phyloP scores from a whole-genome alignment of 1,140 invertebrate genomes.

The Drosophila busckii region DNA sequence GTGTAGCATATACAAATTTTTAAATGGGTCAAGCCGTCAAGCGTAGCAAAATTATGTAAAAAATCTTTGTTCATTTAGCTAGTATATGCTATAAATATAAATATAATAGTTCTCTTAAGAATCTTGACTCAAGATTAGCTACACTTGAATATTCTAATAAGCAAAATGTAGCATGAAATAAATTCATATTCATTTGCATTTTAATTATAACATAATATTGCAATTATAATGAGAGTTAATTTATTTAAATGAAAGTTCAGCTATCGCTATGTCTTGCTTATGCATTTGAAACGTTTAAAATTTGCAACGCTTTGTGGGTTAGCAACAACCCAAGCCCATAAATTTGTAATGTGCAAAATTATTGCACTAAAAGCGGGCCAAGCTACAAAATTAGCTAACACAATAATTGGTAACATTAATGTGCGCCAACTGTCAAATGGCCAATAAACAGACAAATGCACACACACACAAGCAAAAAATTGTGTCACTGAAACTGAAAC shows the following conservation, averaged over 20 bases:
- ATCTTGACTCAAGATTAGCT: too few relatives aligned
- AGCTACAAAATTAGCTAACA: constrained; percentile 59
- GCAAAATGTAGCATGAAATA: too few relatives aligned
- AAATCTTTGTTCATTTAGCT: too few relatives aligned
- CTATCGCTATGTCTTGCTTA: background rate
- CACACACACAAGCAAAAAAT: constrained; percentile 32
- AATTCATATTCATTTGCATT: too few relatives aligned
- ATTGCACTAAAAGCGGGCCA: constrained; percentile 14
- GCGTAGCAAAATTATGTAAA: too few relatives aligned
- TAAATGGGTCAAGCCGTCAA: too few relatives aligned
- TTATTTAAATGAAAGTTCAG: constrained; percentile 7
- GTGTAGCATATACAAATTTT: too few relatives aligned
- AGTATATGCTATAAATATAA: too few relatives aligned
- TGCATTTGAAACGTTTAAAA: background rate
- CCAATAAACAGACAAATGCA: constrained; percentile 41
- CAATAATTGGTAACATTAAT: constrained; percentile 70
- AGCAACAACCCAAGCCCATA: too few relatives aligned
- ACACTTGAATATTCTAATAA: too few relatives aligned
- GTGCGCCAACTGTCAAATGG: constrained; percentile 71
- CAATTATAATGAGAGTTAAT: background rate
- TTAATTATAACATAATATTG: background rate
- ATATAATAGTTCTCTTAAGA: too few relatives aligned
- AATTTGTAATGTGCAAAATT: constrained; percentile 22
- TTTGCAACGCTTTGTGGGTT: background rate
- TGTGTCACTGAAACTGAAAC: constrained; percentile 42